A percentile compares a stretch with the other conserved stretches of the same genome.
Evolutionary conservation across 2,113 vertebrate species (phyloP).

Genomic region (Pseudonaja textilis): DNA sequence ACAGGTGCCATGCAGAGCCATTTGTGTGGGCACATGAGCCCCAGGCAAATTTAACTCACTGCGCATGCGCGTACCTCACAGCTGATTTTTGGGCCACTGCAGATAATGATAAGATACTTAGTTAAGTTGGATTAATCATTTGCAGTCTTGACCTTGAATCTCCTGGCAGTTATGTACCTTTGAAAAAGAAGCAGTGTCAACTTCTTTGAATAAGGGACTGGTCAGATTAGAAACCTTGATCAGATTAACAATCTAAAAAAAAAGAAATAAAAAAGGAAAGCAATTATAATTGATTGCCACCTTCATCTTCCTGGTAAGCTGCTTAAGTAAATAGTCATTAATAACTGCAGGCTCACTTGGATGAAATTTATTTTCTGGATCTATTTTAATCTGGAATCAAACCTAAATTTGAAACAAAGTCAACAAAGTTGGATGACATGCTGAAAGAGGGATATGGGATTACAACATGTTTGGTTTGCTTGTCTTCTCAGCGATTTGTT

Average conservation of each 20-base stretch:
- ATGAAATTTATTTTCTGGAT: background rate
- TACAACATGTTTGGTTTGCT: background rate
- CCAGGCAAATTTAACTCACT: too few relatives aligned
- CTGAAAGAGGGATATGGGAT: background rate
- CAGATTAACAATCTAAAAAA: background rate
- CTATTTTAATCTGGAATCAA: background rate
- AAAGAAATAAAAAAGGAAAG: background rate
- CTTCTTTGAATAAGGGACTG: background rate
- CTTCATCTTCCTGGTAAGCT: background rate
- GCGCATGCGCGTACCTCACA: too few relatives aligned
- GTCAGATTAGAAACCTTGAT: background rate
- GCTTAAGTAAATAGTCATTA: background rate
- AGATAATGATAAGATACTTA: background rate
- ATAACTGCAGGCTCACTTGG: background rate
- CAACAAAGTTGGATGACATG: background rate
- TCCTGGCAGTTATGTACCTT: background rate
- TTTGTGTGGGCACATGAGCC: too few relatives aligned
- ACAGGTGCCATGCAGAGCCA: too few relatives aligned
- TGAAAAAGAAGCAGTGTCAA: background rate
- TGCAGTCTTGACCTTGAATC: background rate
- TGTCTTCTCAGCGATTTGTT: background rate
- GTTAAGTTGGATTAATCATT: background rate
- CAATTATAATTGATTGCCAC: background rate
- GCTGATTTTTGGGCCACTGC: background rate
- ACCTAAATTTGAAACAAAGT: background rate